A percentile compares a stretch with the other conserved stretches of the same genome.
Evolutionary conservation across 2,113 vertebrate species (phyloP).

Genomic region (Arvicanthis niloticus): DNA sequence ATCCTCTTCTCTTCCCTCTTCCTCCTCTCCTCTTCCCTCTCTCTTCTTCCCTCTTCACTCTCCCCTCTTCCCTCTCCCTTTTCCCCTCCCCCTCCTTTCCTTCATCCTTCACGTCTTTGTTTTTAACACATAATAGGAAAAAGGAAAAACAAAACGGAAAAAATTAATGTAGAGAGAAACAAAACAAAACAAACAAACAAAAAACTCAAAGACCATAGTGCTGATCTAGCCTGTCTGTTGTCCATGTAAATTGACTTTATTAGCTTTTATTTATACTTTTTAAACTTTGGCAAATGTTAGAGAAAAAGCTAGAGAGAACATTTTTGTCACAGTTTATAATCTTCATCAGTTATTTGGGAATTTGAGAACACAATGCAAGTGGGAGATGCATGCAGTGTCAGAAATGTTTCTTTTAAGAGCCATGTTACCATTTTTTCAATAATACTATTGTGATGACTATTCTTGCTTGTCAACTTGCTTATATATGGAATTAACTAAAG

Average conservation of each 20-base stretch:
- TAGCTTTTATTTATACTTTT: slow-evolving; percentile 50
- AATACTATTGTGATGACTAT: not conserved
- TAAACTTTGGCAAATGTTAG: slow-evolving; percentile 33
- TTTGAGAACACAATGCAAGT: not conserved
- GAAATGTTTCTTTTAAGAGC: slow-evolving; percentile 25
- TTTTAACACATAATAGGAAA: slow-evolving; percentile 34
- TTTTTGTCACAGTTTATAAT: not conserved
- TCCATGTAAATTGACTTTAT: slow-evolving; percentile 25
- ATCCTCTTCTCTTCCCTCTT: too few relatives aligned
- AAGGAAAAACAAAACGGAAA: not conserved
- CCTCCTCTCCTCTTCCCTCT: fast-evolving
- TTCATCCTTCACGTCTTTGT: not conserved
- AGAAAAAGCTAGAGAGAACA: not conserved
- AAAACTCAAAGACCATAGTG: not conserved
- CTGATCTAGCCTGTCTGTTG: not conserved
- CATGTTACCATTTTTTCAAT: not conserved
- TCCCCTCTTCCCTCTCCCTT: fast-evolving
- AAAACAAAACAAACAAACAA: not conserved
- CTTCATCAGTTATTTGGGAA: not conserved
- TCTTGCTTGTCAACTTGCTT: not conserved
- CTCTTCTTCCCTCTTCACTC: too few relatives aligned
- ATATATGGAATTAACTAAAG: not conserved
- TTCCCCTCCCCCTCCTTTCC: too few relatives aligned
- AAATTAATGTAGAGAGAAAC: not conserved
- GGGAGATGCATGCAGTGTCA: not conserved